phyloP scores from a whole-genome alignment of 37 sponge, comb jelly and placozoan genomes.

The Halichondria panicea region DNA sequence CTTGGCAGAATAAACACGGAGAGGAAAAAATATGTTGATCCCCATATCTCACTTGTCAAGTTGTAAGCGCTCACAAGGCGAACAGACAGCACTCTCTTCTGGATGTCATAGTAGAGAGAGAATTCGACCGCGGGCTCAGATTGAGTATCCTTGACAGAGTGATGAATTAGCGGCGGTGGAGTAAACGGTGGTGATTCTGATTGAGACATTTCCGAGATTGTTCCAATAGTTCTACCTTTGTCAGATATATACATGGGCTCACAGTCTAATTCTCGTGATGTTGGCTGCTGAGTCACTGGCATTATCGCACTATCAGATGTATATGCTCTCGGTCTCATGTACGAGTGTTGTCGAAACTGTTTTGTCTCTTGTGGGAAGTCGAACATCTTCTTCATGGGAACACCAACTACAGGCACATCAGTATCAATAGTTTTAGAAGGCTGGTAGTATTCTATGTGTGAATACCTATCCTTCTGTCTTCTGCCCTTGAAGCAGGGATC shows the following conservation, averaged over 20 bases:
- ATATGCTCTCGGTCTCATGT: no score
- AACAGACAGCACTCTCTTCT: slow-evolving; percentile 38
- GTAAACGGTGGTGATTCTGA: neutral
- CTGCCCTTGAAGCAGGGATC: no score
- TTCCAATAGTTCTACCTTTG: neutral
- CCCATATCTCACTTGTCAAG: neutral
- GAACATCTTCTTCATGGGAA: slow-evolving; percentile 1
- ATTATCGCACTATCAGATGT: no score
- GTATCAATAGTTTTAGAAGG: neutral
- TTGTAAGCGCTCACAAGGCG: slow-evolving; percentile 26
- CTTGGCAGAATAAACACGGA: slow-evolving; percentile 46
- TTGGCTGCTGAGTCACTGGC: neutral
- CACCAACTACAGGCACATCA: neutral
- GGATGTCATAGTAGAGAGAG: slow-evolving; percentile 54
- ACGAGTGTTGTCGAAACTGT: neutral
- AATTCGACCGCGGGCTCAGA: slow-evolving; percentile 36
- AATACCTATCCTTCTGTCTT: neutral
- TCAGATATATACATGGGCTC: slow-evolving; percentile 1
- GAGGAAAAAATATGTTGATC: slow-evolving; percentile 12
- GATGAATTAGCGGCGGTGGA: neutral
- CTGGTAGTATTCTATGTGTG: neutral
- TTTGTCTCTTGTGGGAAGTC: slow-evolving; percentile 3
- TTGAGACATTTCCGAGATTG: neutral
- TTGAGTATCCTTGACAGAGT: neutral
- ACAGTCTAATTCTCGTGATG: neutral